phyloP scores from a whole-genome alignment of 2,113 vertebrate species.

The Hydrolagus affinis region DNA sequence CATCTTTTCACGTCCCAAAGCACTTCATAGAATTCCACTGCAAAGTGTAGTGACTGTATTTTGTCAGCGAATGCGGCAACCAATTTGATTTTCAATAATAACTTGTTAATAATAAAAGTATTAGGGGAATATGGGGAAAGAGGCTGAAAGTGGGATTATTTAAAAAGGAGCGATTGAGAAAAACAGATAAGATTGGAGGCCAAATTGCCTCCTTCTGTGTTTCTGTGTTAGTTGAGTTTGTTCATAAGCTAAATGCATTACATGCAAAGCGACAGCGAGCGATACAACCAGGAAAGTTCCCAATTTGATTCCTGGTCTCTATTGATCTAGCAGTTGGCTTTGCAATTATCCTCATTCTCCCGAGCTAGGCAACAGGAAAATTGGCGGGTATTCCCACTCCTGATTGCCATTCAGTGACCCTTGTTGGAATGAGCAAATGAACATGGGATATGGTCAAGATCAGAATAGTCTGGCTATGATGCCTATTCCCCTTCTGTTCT shows the following conservation, averaged over 20 bases:
- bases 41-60: no score
- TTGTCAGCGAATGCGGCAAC: no score
- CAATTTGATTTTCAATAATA: no score
- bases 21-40: no score
- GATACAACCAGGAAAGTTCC: neutral
- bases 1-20: no score
- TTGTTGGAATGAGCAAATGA: neutral
- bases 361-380: neutral
- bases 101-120: no score
- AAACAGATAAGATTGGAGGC: constrained; percentile 41
- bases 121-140: no score
- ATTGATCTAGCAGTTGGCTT: neutral
- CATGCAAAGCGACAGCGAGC: neutral
- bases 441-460: neutral
- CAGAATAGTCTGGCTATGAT: neutral
- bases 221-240: no score
- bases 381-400: neutral
- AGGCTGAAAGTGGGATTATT: constrained; percentile 7
- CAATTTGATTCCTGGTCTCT: neutral
- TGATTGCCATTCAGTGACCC: neutral
- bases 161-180: constrained; percentile 46
- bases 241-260: no score
- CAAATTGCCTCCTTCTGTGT: no score
- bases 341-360: neutral
- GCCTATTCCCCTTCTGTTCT: neutral